Base-by-base conservation (phyloP, 2,888 invertebrate genomes). In the Apantesis nais region DNA sequence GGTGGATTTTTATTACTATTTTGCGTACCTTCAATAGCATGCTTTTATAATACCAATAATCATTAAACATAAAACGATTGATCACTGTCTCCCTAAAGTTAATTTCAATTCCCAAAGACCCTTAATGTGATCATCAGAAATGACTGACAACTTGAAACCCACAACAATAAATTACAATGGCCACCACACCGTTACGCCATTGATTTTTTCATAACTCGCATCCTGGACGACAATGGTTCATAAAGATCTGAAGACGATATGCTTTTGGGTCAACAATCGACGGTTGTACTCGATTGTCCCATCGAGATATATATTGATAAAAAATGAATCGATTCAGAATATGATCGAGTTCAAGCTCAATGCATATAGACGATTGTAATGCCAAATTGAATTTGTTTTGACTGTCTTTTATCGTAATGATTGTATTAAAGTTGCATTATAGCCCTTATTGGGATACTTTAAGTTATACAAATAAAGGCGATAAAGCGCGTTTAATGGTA, bases 171-270 rank as follows among this genome's bases (percentile, higher is more conserved):
- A 66, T 66, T 63, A 73, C 77, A 79, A 71, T 70, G 78, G 76
- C 82, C 67, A 79, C 78, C 72, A 71, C 79, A 85, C 88, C 88
- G 87, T 89, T 88, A 87, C 80, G 83, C 79, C 80, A 88, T 86
- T 86, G 82, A 86, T 87, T 86, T 85, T 84, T 77, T 79, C 72
- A 74, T 71, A 81, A 85, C 82, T 83, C 81, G 85, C 86, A 89
- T 91, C 91, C 89, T 88, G 88, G 84, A 86, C 81, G 81, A 92
- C 92, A 91, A 92, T 91, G 84, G 86, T 83, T 84, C 86, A 88
- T 89, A 89, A 87, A 90, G 89, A 89, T 87, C 87, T 88, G 89
- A 85, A 90, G 90, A 84, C 88, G 93, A 93, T 93, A 92, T 84
- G 86, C 91, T 91, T 90, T 90, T 84, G 85, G 89, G 88, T 89